Conservation (phyloP, 2,797 vertebrate species). For the Anas flavirostris region DNA sequence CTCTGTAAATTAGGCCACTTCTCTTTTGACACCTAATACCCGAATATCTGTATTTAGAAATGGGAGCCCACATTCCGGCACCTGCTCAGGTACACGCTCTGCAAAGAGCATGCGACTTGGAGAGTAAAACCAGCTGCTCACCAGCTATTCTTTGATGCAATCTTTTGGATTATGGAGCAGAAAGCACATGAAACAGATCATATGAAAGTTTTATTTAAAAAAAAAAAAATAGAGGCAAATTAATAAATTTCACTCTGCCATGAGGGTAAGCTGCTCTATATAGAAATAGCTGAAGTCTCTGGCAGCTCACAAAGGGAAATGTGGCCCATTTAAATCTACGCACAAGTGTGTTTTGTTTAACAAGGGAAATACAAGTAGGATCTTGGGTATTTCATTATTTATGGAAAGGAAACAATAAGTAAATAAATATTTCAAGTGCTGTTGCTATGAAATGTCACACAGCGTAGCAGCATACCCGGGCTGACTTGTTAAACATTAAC, state of each 20-base stretch:
- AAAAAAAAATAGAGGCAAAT: background rate
- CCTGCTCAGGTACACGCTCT: rapidly evolving
- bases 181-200: background rate
- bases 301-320: background rate
- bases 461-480: background rate
- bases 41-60: background rate
- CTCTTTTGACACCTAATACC: background rate
- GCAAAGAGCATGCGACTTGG: background rate
- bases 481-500: background rate
- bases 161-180: background rate
- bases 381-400: background rate
- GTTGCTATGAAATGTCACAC: background rate
- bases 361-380: background rate
- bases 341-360: background rate
- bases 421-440: background rate
- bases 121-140: background rate
- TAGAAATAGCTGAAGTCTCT: background rate
- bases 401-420: background rate
- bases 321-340: background rate
- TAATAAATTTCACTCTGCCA: background rate
- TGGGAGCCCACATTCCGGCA: background rate
- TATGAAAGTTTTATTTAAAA: background rate
- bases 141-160: background rate
- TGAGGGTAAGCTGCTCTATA: background rate
- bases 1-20: background rate